phyloP scores from a whole-genome alignment of 2,888 invertebrate genomes.

The Caenorhabditis sp. region DNA sequence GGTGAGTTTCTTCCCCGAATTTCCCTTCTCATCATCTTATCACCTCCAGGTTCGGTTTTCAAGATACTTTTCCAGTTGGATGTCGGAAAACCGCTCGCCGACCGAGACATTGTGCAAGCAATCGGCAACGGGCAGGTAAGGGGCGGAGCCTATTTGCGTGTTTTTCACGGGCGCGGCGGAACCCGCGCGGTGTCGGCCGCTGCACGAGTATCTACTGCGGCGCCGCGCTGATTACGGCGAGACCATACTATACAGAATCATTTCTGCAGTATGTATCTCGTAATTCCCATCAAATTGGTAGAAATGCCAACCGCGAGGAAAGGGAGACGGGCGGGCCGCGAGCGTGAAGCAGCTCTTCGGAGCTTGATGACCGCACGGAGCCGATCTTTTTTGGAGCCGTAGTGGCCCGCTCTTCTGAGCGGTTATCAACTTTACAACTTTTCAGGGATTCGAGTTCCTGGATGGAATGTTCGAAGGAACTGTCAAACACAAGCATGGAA shows the following conservation, averaged over 20 bases:
- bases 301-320: conserved; percentile 61
- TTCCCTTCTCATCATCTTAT: neutral
- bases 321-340: conserved; percentile 65
- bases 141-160: conserved; percentile 8
- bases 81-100: conserved; percentile 25
- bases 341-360: conserved; percentile 63
- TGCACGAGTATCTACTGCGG: neutral
- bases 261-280: conserved; percentile 74
- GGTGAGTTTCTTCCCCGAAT: conserved; percentile 18
- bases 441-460: conserved; percentile 47
- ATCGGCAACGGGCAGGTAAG: conserved; percentile 43
- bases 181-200: conserved; percentile 38
- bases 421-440: conserved; percentile 29
- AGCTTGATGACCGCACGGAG: conserved; percentile 49
- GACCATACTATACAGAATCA: conserved; percentile 75
- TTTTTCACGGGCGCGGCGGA: neutral
- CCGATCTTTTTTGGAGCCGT: conserved; percentile 53
- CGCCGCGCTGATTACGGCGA: conserved; percentile 24
- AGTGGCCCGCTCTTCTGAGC: conserved; percentile 65
- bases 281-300: conserved; percentile 66
- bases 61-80: conserved; percentile 47
- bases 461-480: conserved; percentile 55
- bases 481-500: conserved; percentile 36
- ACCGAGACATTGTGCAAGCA: conserved; percentile 45
- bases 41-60: conserved; percentile 38